These are phyloP conservation scores for Ichneumoninae sp. DNA, from an alignment of 2,888 invertebrate species.

Conservation along the genomic window DNA sequence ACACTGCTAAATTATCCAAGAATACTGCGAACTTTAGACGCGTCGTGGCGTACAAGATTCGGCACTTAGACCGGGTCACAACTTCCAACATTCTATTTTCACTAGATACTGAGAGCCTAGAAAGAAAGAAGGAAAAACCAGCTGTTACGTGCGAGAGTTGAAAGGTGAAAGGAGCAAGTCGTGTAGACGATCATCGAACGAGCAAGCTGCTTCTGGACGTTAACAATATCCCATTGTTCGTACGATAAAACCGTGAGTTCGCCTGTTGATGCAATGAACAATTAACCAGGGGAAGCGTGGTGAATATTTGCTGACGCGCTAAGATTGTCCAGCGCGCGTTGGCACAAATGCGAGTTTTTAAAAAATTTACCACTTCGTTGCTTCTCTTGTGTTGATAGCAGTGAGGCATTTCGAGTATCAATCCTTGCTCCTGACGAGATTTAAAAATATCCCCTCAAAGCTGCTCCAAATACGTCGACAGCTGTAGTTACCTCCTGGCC, in stretches of 20 bases:
- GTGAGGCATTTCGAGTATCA: no score
- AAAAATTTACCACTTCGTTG: no score
- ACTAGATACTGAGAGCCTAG: neutral
- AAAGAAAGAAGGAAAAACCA: neutral
- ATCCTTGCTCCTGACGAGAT: no score
- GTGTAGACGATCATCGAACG: neutral
- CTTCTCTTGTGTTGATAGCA: no score
- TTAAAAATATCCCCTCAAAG: no score
- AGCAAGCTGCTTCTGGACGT: neutral
- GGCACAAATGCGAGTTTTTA: no score
- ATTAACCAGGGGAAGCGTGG: neutral
- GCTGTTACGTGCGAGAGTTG: neutral
- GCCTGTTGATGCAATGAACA: neutral
- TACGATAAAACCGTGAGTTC: neutral
- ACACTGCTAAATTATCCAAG: neutral
- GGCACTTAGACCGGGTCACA: slow-evolving; percentile 48
- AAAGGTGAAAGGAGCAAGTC: slow-evolving; percentile 4
- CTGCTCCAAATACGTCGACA: no score
- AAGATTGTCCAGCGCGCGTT: neutral
- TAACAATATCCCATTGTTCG: neutral
- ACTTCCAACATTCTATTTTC: slow-evolving; percentile 5
- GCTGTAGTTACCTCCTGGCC: no score
- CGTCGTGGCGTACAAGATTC: slow-evolving; percentile 60
- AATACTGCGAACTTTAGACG: slow-evolving; percentile 31
- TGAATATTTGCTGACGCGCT: neutral